Evolutionary conservation across 2,888 invertebrate genomes (phyloP).

Genomic region (Venusia cambrica): DNA sequence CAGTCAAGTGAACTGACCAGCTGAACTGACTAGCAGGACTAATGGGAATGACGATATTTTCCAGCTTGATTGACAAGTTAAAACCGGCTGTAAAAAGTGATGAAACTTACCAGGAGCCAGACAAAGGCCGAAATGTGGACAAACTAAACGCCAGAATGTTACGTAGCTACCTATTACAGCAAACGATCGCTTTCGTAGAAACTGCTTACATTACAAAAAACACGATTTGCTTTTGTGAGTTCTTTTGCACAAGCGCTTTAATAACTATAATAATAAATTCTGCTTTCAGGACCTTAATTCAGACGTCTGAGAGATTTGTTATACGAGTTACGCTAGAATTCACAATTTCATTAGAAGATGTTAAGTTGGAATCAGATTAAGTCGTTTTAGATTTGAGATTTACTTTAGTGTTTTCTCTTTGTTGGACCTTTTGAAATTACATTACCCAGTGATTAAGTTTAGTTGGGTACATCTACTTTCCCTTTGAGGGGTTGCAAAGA

Average conservation of each 20-base stretch:
- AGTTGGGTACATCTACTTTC: too few relatives aligned
- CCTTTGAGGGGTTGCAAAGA: too few relatives aligned
- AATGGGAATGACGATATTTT: too few relatives aligned
- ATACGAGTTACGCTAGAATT: conserved; percentile 11
- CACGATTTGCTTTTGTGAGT: neutral
- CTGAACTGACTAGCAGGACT: too few relatives aligned
- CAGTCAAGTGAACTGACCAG: too few relatives aligned
- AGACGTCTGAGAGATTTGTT: conserved; percentile 12
- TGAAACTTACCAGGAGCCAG: conserved; percentile 15
- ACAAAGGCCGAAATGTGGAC: conserved; percentile 7
- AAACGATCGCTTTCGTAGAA: conserved; percentile 12
- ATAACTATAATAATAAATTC: neutral
- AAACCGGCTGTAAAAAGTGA: conserved; percentile 20
- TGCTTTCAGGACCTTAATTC: conserved; percentile 2
- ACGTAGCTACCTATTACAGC: conserved; percentile 1
- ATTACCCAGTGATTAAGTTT: conserved; percentile 3
- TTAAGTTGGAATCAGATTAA: conserved; percentile 4
- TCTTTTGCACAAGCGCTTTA: conserved; percentile 4
- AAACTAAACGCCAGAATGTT: conserved; percentile 12
- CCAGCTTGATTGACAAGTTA: too few relatives aligned
- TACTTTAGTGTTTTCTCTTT: conserved; percentile 3
- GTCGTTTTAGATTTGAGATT: neutral
- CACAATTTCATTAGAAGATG: conserved; percentile 15
- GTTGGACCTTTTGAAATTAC: conserved; percentile 2
- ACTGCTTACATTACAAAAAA: conserved; percentile 24